Base-by-base conservation (phyloP, 2,888 invertebrate genomes). In the Drosophila gaucha region DNA sequence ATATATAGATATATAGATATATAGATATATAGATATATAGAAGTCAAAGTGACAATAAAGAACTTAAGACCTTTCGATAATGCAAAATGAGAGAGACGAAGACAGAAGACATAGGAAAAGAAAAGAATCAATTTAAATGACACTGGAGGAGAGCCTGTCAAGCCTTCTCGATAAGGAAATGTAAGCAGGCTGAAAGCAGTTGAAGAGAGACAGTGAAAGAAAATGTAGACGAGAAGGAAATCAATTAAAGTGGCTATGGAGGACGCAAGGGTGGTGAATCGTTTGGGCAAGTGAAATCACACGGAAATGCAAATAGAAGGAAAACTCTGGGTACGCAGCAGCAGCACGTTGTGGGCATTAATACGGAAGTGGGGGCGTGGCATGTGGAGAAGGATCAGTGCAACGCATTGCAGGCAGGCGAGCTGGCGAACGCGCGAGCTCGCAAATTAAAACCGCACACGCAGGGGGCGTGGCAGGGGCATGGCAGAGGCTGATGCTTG, bases 401-500 rank as follows among this genome's bases (percentile, higher is more conserved):
- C 69, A 72, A 49, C 39, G 57, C 51, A 20, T 28, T 26, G 35
- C 46, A 47, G 41, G 36, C 46, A 10, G 26, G 3, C 59, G 44
- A 35, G 56, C 73, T 2, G 24, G 22, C 14, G 14, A 24, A 3
- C 41, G 41, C 24, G 10, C 26, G 41, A 26, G 20, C 70, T 77
- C 60, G 47, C 78, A 87, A 85, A 85, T 85, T 85, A 78, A 86
- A 85, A 74, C 86, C 87, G 57, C 79, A 87, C 50, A 78, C 82
- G 69, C 76, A 87, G 54, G 54, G 24, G 31, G 18, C 20, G 28
- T 10, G 6, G 22, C 12, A 6, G 10, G 16, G 44, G 52, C 26
- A 51, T 24, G 70, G 50, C 59, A 43, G 36, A 39, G 35, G 24
- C 41, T 41, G 74, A 66, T 80, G 75, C 74, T 74, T 80, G 67